phyloP scores from a whole-genome alignment of 2,113 vertebrate genomes.

The Thermophis baileyi region DNA sequence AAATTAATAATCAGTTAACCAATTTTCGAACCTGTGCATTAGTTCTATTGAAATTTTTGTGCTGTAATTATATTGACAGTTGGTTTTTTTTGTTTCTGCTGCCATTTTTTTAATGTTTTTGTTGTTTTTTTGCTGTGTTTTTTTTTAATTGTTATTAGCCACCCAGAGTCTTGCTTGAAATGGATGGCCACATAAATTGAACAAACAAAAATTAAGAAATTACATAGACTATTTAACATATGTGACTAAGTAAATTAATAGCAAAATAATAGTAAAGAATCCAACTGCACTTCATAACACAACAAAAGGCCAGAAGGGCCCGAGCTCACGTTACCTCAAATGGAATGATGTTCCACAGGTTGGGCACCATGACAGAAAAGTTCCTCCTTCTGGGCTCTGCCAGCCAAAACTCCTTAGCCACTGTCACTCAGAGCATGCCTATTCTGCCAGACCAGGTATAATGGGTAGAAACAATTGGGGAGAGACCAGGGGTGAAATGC shows the following conservation, averaged over 20 bases:
- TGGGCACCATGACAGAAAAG: not conserved
- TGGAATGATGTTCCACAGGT: not conserved
- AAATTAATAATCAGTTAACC: not conserved
- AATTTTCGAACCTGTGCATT: not conserved
- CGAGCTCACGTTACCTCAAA: not conserved
- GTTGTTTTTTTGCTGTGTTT: not conserved
- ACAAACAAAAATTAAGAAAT: not conserved
- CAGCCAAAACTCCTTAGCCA: not conserved
- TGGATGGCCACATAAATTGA: not conserved
- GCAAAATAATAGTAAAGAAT: too few relatives aligned
- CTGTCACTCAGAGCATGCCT: not conserved
- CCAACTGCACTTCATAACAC: too few relatives aligned
- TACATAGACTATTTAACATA: not conserved
- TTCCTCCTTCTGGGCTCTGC: not conserved
- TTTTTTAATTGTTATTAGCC: not conserved
- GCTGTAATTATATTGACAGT: not conserved
- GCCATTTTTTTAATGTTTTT: not conserved
- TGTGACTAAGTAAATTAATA: too few relatives aligned
- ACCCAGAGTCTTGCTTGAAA: not conserved
- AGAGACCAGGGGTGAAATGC: too few relatives aligned
- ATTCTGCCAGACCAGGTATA: not conserved
- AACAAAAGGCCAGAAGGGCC: too few relatives aligned
- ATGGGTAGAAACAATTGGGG: not conserved
- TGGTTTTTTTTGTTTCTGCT: not conserved
- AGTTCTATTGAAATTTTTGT: not conserved